Evolutionary conservation across 1,140 invertebrate genomes (phyloP).

Genomic region (Papilio machaon): DNA sequence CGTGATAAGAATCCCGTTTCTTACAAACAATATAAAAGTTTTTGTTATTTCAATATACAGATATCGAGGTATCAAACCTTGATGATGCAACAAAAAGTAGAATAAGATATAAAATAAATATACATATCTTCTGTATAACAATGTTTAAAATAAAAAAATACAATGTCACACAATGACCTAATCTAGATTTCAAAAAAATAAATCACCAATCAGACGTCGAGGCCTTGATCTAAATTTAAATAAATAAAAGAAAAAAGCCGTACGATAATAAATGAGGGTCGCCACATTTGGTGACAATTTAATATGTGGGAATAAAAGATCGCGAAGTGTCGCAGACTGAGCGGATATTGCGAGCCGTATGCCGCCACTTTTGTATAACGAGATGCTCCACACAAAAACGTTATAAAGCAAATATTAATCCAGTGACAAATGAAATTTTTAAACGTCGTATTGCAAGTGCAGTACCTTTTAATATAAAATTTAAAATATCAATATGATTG

Average conservation of each 20-base stretch:
- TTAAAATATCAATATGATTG: no score
- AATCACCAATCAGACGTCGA: not conserved
- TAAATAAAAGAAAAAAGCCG: not conserved
- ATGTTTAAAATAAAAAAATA: not conserved
- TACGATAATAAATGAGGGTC: conserved; percentile 25
- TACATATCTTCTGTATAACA: no score
- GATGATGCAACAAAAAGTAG: not conserved
- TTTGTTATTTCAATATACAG: no score
- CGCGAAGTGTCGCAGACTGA: conserved; percentile 13
- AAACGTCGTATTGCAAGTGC: not conserved
- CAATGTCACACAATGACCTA: not conserved
- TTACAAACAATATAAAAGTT: no score
- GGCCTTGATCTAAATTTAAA: conserved; percentile 15
- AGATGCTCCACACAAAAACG: conserved; percentile 11
- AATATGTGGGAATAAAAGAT: conserved; percentile 28
- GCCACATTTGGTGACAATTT: conserved; percentile 32
- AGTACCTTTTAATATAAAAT: not conserved
- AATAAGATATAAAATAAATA: not conserved
- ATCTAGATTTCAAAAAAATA: not conserved
- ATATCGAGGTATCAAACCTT: no score
- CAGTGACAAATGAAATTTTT: conserved; percentile 7
- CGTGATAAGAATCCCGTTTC: not conserved
- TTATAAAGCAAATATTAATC: conserved; percentile 17
- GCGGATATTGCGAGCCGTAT: conserved; percentile 18
- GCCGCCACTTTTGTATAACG: conserved; percentile 17